Conservation (phyloP, 2,113 vertebrate species). For the Albula glossodonta region DNA sequence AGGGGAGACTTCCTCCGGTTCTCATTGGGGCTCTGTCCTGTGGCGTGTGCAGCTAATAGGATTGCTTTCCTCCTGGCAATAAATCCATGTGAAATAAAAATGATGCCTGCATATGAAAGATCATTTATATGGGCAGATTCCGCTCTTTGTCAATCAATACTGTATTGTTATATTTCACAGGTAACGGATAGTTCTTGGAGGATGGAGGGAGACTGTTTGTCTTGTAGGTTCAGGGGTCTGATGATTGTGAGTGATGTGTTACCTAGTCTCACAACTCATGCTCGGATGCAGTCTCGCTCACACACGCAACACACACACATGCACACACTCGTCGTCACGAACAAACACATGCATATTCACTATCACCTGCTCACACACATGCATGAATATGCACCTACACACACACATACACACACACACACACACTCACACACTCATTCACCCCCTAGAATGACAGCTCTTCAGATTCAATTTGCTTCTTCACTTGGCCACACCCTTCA, state of each 20-base stretch:
- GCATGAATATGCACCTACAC: background rate
- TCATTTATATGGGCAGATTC: constrained; percentile 3
- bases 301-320: constrained; percentile 1
- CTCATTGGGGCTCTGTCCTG: background rate
- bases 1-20: background rate
- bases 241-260: background rate
- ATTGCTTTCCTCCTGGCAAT: background rate
- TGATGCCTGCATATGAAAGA: constrained; percentile 11
- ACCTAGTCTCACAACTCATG: background rate
- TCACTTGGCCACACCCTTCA: background rate
- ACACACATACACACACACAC: background rate
- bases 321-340: no score
- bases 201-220: constrained; percentile 17
- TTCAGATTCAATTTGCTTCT: background rate
- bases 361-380: background rate
- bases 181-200: constrained; percentile 11
- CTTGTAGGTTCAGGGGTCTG: constrained; percentile 1
- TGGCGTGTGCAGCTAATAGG: background rate
- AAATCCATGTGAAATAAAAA: constrained; percentile 25
- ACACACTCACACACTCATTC: background rate
- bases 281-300: background rate
- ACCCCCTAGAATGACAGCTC: no score
- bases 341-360: background rate
- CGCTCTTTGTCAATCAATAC: constrained; percentile 23
- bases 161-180: constrained; percentile 15